Conservation (phyloP, 2,888 invertebrate genomes). For the Cryptocephalus primarius region DNA sequence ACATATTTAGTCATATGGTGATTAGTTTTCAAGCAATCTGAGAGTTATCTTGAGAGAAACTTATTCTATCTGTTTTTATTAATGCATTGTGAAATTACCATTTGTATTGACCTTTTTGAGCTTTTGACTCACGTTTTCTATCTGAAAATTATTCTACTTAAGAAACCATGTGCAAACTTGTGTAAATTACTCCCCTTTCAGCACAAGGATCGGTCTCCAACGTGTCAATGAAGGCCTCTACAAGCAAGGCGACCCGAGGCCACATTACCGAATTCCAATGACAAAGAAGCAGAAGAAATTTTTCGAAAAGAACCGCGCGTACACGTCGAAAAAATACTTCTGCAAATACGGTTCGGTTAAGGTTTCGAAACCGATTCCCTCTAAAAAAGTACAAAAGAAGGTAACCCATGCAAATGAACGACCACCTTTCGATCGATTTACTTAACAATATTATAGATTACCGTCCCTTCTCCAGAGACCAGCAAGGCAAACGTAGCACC, state of each 20-base stretch:
- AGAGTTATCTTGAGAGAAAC: too few relatives aligned
- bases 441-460: slow-evolving; percentile 16
- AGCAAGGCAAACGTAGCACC: slow-evolving; percentile 28
- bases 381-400: slow-evolving; percentile 14
- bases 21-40: too few relatives aligned
- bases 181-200: too few relatives aligned
- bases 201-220: slow-evolving; percentile 15
- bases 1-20: too few relatives aligned
- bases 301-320: slow-evolving; percentile 16
- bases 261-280: slow-evolving; percentile 20
- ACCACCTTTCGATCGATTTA: background rate
- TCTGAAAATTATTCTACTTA: too few relatives aligned
- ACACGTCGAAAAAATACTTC: slow-evolving; percentile 19
- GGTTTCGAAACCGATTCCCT: slow-evolving; percentile 22
- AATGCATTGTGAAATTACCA: too few relatives aligned
- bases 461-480: slow-evolving; percentile 29
- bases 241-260: slow-evolving; percentile 9
- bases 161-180: too few relatives aligned
- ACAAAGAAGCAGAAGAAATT: slow-evolving; percentile 17
- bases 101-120: too few relatives aligned
- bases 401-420: slow-evolving; percentile 10
- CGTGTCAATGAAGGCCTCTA: slow-evolving; percentile 6
- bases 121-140: too few relatives aligned
- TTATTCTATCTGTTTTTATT: too few relatives aligned
- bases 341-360: slow-evolving; percentile 25